Evolutionary conservation across 2,113 vertebrate species (phyloP).

Genomic region (Vombatus ursinus): DNA sequence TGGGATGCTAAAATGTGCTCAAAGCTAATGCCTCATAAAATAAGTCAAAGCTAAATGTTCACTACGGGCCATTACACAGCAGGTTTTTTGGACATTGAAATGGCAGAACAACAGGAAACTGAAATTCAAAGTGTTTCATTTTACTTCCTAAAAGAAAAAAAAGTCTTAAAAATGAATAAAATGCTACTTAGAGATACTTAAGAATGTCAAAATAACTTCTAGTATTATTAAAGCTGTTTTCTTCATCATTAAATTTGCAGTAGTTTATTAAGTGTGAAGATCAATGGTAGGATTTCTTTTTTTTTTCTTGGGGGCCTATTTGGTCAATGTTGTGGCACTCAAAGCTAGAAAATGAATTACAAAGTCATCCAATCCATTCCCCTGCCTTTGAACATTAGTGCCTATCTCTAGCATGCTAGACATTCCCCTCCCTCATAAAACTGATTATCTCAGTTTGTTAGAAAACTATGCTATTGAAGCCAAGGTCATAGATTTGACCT

Average conservation of each 20-base stretch:
- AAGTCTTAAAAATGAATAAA: slow-evolving; percentile 41
- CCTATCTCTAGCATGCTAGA: background rate
- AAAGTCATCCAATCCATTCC: background rate
- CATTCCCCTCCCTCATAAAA: background rate
- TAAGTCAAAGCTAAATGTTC: slow-evolving; percentile 34
- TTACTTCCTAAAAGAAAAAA: slow-evolving; percentile 39
- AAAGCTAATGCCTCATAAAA: slow-evolving; percentile 28
- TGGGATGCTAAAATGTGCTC: slow-evolving; percentile 15
- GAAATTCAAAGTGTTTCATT: slow-evolving; percentile 5
- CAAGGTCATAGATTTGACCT: background rate
- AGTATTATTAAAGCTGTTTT: background rate
- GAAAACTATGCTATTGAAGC: background rate
- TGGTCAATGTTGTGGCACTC: background rate
- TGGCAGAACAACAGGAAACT: slow-evolving; percentile 52
- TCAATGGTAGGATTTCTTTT: background rate
- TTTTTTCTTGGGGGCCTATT: slow-evolving; percentile 18
- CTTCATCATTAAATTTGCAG: slow-evolving; percentile 27
- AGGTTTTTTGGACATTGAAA: slow-evolving; percentile 36
- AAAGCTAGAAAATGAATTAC: slow-evolving; percentile 43
- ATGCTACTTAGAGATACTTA: slow-evolving; percentile 9
- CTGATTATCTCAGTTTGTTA: background rate
- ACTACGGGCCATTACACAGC: background rate
- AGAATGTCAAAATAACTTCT: slow-evolving; percentile 14
- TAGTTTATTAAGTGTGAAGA: slow-evolving; percentile 40
- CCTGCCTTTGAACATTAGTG: background rate